These are phyloP conservation scores for Neelides sp. DNA, from an alignment of 1,140 invertebrate genomes.

Conservation along the genomic window DNA sequence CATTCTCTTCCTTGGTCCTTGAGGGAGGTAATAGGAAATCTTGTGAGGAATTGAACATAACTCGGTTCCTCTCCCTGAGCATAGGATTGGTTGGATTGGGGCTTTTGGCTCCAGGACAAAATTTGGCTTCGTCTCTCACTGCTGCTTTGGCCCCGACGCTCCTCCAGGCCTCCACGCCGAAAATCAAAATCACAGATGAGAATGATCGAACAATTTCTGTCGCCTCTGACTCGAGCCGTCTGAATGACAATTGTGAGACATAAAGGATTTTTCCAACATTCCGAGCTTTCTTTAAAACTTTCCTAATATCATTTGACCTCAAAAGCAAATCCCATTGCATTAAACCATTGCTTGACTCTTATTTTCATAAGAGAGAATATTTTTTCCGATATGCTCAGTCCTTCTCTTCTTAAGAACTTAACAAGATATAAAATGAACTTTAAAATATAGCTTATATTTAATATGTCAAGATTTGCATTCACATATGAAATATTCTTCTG, in stretches of 20 bases:
- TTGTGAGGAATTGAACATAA: background rate
- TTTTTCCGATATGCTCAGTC: too few relatives aligned
- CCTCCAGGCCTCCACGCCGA: conserved; percentile 36
- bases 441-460: too few relatives aligned
- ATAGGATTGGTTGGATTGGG: conserved; percentile 27
- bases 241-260: conserved; percentile 30
- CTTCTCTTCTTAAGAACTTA: too few relatives aligned
- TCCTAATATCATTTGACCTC: too few relatives aligned
- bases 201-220: conserved; percentile 35
- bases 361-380: too few relatives aligned
- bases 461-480: too few relatives aligned
- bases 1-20: background rate
- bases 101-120: conserved; percentile 31
- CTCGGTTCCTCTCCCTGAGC: conserved; percentile 2
- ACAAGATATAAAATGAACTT: too few relatives aligned
- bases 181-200: conserved; percentile 39
- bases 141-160: conserved; percentile 45
- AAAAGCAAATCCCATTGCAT: too few relatives aligned
- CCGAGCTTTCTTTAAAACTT: conserved; percentile 9
- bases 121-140: conserved; percentile 45
- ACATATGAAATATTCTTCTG: too few relatives aligned
- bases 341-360: too few relatives aligned
- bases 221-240: conserved; percentile 29
- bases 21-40: background rate
- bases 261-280: too few relatives aligned